Evolutionary conservation across 2,113 vertebrate genomes (phyloP), one percentile per base, ranked within the genome.

Genomic region (Gnathonemus longibarbis): DNA sequence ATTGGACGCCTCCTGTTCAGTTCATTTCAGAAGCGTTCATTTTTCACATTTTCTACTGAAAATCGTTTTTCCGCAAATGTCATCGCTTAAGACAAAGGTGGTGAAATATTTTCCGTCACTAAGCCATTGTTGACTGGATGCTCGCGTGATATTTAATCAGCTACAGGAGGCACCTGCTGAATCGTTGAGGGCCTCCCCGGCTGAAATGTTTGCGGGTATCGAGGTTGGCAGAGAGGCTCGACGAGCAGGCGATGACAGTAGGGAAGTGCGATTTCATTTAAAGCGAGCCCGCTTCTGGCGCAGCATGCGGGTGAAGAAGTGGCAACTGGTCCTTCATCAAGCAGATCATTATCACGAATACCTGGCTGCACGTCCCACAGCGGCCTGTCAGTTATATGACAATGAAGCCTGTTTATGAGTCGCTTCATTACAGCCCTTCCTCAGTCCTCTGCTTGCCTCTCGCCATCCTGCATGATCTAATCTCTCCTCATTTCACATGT

Each of bases 401-500:
- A 53, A 35, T 56, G 48, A 49, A 56, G 85, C 50, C 48, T 53
- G 31, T 53, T 53, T 11, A 35, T 19, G 45, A 84, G 45, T 19
- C 19, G 83, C 8, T 84, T 84, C 27, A 88, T 24, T 58, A 46
- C 35, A 42, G 35, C 52, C 13, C 31, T 42, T 52, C 49, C 86
- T 70, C 50, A 53, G 50, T 87, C 50, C 52, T 15, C 87, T 62
- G 49, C 21, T 7, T 7, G 13, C 49, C 86, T 93, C 93, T 88
- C 90, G 58, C 53, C 15, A 45, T 45, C 87, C 35, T 17, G 19
- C 35, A 93, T 93, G 90, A 58, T 77, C 48, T n/a, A 46, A n/a
- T 66, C 50, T 49, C 56, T 19, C 17, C 42, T 24, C 45, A 11
- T 87, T 10, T 49, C 31, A 53, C 85, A 31, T 56, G 50, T 87